Evolutionary conservation across 92 coral and sea anemone species (phyloP).

Genomic region (Isaurus tuberculatus): DNA sequence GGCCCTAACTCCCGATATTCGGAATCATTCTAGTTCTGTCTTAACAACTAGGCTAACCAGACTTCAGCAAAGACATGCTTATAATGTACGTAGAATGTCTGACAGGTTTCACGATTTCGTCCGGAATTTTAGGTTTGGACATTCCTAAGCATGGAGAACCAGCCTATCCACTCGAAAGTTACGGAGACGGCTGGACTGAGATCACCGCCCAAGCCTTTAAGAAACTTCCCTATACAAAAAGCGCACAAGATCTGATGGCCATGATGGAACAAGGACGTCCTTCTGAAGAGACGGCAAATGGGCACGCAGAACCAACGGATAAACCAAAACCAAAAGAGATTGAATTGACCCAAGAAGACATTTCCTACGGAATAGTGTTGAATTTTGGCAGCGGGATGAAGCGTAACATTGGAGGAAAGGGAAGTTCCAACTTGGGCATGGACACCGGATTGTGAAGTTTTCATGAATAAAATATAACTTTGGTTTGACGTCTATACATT

Average conservation of each 20-base stretch:
- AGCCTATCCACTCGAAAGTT: constrained; percentile 87
- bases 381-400: constrained; percentile 17
- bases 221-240: constrained; percentile 6
- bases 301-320: neutral
- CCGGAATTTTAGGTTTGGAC: constrained; percentile 77
- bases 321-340: constrained; percentile 17
- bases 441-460: neutral
- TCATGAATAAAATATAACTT: too few relatives aligned
- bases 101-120: neutral
- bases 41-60: too few relatives aligned
- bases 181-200: constrained; percentile 86
- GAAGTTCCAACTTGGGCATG: neutral
- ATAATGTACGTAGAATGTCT: too few relatives aligned
- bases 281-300: neutral
- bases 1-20: too few relatives aligned
- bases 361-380: constrained; percentile 13
- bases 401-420: neutral
- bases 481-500: too few relatives aligned
- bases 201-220: constrained; percentile 18
- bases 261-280: constrained; percentile 11
- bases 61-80: too few relatives aligned
- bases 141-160: constrained; percentile 95
- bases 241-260: neutral
- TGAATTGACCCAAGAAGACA: constrained; percentile 10
- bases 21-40: too few relatives aligned